Base-by-base conservation (phyloP, 2,888 invertebrate species). In the Caenorhabditis sp. region DNA sequence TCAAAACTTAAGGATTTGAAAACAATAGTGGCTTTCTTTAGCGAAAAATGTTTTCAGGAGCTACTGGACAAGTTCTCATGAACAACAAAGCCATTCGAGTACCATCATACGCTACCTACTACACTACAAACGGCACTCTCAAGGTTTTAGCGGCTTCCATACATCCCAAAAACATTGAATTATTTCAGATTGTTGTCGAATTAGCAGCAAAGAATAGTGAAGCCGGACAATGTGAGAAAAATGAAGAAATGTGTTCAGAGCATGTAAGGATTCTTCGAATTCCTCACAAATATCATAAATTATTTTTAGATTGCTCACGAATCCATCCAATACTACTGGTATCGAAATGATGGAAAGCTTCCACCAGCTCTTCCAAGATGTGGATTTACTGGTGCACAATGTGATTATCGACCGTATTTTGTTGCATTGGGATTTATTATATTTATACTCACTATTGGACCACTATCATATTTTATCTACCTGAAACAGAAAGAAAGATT, bases 41-140 rank as follows among this genome's bases (percentile, higher is more conserved):
- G 10, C 36, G 36, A 36, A 36, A 31, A 14, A 43, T 31, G 36
- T 25, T 14, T 31, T 21, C 7, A 53, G 53, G 56, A 17, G 75
- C 78, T 7, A 84, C 86, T 8, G 86, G 86, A 0, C 86, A 86
- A 75, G 86, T 86, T n/a, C 62, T 86, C 12, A 86, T 87, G 78
- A 86, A 86, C 70, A 84, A 85, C 67, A 86, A 85, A 58, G 86
- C 83, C 17, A 83, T 86, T 53, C 77, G 86, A 3, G 86, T 86
- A 14, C 86, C 86, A 4, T 83, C 82, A 17, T 86, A 86, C 69
- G 86, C 86, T 3, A 85, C 85, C 1, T 86, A 86, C 68, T 75
- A 82, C 64, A 75, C 80, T 3, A 70, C 75, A 10, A 87, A 86
- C 54, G 86, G 86, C 23, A 83, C 84, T 2, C 62, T 85, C 63